phyloP scores from a whole-genome alignment of 1,140 invertebrate genomes.

The Drosophila eugracilis region DNA sequence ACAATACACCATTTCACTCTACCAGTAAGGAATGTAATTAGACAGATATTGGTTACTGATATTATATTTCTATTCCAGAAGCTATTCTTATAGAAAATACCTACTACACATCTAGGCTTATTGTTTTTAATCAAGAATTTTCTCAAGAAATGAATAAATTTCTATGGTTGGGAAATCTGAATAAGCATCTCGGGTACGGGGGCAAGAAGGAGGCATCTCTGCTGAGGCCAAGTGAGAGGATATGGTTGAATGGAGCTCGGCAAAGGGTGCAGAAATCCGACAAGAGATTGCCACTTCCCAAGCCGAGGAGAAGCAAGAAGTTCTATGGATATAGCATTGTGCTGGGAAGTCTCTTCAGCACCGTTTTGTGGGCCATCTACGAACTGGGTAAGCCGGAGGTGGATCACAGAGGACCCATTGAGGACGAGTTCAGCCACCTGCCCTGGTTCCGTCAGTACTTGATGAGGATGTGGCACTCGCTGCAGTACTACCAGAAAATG shows the following conservation, averaged over 20 bases:
- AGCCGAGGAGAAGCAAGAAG: slow-evolving; percentile 10
- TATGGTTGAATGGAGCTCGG: not conserved
- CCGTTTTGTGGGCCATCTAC: slow-evolving; percentile 86
- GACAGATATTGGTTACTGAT: no score
- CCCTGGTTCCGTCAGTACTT: slow-evolving; percentile 90
- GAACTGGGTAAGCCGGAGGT: slow-evolving; percentile 89
- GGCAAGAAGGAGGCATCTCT: not conserved
- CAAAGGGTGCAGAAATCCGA: not conserved
- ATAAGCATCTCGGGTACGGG: not conserved
- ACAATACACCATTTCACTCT: no score
- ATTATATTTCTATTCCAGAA: no score
- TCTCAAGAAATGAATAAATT: slow-evolving; percentile 2
- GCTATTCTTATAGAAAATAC: no score
- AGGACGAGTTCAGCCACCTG: slow-evolving; percentile 92
- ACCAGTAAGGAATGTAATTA: no score
- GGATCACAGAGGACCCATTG: slow-evolving; percentile 90
- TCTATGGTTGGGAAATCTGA: not conserved
- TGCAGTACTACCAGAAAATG: slow-evolving; percentile 93
- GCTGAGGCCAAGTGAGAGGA: not conserved
- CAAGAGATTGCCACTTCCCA: not conserved
- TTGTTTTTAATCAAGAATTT: slow-evolving; percentile 2
- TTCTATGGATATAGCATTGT: slow-evolving; percentile 72
- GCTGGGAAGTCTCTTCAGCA: slow-evolving; percentile 84
- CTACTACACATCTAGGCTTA: not conserved
- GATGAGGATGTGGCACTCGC: slow-evolving; percentile 90